phyloP scores from a whole-genome alignment of 2,888 invertebrate genomes.

The Andricus quercusramuli region DNA sequence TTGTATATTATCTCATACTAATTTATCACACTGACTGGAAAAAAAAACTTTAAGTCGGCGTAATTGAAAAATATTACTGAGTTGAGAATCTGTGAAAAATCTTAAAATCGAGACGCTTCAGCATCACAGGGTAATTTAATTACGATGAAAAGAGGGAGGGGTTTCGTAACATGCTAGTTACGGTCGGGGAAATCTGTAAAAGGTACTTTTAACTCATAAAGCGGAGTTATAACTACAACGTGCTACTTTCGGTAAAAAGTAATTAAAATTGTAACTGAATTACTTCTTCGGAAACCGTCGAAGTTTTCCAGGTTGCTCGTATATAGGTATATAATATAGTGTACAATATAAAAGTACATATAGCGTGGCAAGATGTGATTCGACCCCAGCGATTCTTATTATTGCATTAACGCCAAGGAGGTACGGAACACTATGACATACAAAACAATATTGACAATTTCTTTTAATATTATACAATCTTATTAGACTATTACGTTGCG shows the following conservation, averaged over 20 bases:
- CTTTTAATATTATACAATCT: too few species aligned
- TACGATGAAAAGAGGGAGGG: not conserved
- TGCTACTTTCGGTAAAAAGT: conserved; percentile 15
- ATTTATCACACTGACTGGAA: too few species aligned
- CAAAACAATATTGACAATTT: too few species aligned
- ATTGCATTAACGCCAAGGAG: conserved; percentile 4
- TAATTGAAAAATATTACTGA: too few species aligned
- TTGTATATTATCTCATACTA: too few species aligned
- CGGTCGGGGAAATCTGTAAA: not conserved
- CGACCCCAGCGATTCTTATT: not conserved
- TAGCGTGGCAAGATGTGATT: not conserved
- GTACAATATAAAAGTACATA: too few species aligned
- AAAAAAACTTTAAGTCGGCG: too few species aligned
- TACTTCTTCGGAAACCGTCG: conserved; percentile 4
- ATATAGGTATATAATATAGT: not conserved
- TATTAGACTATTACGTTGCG: too few species aligned
- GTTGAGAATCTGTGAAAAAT: not conserved
- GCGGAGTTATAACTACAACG: not conserved
- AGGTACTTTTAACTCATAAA: not conserved
- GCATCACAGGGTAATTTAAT: not conserved
- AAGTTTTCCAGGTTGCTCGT: not conserved
- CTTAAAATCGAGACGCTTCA: not conserved
- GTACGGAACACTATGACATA: not conserved
- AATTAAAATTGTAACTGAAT: conserved; percentile 25
- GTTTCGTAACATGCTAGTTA: not conserved